Percentiles rank a stretch among this genome's conserved stretches.
Evolutionary conservation across 2,113 vertebrate genomes (phyloP).

Genomic region (Centropristis striata): DNA sequence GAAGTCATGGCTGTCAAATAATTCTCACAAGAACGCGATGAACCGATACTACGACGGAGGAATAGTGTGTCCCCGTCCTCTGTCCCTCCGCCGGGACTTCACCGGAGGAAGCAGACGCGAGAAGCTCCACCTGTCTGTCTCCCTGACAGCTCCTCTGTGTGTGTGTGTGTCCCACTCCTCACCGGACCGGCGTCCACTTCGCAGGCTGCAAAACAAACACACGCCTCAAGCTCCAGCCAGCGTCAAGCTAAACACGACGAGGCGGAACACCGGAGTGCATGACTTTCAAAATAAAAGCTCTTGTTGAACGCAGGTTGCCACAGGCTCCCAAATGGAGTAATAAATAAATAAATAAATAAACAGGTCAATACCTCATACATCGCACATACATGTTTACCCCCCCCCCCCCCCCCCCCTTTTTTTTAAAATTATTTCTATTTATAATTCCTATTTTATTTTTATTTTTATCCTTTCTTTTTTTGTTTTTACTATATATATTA

Average conservation of each 20-base stretch:
- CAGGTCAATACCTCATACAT: no score
- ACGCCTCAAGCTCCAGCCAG: constrained; percentile 1
- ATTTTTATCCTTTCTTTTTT: no score
- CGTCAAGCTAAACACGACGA: not conserved
- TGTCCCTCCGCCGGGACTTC: not conserved
- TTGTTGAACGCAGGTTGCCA: no score
- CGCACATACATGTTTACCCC: no score
- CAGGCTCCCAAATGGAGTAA: no score
- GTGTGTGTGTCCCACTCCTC: constrained; percentile 4
- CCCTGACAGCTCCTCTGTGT: constrained; percentile 28
- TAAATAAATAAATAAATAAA: no score
- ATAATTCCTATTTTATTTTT: no score
- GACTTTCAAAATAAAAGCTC: constrained; percentile 57
- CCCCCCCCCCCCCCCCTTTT: no score
- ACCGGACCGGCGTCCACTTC: constrained; percentile 52
- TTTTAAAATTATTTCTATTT: no score
- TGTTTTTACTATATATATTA: no score
- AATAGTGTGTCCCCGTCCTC: not conserved
- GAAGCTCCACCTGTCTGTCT: constrained; percentile 23
- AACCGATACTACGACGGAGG: not conserved
- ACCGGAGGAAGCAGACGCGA: not conserved
- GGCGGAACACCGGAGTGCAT: rapidly evolving
- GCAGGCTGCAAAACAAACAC: constrained; percentile 57
- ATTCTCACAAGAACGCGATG: rapidly evolving
- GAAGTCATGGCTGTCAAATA: constrained; percentile 86